These are phyloP conservation scores for Ferrisia virgata DNA, from an alignment of 2,888 invertebrate genomes.

Conservation along the genomic window DNA sequence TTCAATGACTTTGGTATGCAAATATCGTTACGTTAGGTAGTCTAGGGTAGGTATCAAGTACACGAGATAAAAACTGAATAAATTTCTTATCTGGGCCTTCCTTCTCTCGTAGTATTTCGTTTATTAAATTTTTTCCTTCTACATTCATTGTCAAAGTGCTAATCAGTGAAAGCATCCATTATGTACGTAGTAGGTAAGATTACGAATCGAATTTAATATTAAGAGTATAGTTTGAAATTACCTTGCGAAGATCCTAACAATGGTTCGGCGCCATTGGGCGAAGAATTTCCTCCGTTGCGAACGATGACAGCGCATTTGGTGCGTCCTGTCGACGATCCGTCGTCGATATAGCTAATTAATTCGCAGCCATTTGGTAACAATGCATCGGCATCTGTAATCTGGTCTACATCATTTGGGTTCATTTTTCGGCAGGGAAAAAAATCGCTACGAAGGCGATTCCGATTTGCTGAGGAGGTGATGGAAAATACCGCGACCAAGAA, in stretches of 20 bases:
- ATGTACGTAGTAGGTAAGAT: no score
- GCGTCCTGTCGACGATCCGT: conserved; percentile 13
- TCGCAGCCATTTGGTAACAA: conserved; percentile 39
- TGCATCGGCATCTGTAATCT: conserved; percentile 34
- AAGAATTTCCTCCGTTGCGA: conserved; percentile 24
- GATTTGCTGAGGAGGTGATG: not conserved
- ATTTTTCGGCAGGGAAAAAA: not conserved
- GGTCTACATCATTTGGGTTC: not conserved
- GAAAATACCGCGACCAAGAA: not conserved
- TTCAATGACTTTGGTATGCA: no score
- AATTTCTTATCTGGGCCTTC: no score
- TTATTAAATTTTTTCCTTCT: no score
- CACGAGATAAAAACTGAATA: no score
- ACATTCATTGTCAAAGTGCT: no score
- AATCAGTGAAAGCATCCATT: no score
- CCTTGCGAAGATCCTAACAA: conserved; percentile 2
- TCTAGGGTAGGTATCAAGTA: no score
- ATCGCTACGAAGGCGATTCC: not conserved
- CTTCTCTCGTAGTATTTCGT: no score
- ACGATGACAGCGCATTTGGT: conserved; percentile 38
- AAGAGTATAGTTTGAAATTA: not conserved
- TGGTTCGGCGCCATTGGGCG: conserved; percentile 27
- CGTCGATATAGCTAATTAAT: conserved; percentile 24
- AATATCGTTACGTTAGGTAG: no score
- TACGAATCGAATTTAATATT: no score